Percentiles rank a stretch among this genome's conserved stretches.
phyloP scores from a whole-genome alignment of 2,888 invertebrate species.

The Troides oblongomaculatus region DNA sequence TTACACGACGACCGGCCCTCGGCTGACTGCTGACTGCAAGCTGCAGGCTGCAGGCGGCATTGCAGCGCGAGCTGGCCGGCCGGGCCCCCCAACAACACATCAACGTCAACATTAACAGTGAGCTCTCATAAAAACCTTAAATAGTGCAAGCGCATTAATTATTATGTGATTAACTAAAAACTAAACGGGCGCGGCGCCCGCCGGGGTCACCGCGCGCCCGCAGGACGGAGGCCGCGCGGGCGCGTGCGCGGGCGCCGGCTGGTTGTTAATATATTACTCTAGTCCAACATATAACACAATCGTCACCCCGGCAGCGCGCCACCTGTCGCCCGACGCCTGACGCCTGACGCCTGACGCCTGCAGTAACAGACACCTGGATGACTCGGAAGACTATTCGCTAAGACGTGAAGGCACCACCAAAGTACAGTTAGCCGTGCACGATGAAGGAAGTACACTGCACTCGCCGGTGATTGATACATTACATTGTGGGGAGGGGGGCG shows the following conservation, averaged over 20 bases:
- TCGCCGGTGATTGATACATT: not conserved
- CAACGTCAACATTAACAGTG: constrained; percentile 46
- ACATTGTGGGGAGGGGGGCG: not conserved
- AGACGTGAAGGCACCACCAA: constrained; percentile 2
- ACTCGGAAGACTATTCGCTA: constrained; percentile 15
- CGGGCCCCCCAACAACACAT: constrained; percentile 35
- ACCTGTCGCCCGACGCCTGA: not conserved
- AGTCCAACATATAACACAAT: constrained; percentile 16
- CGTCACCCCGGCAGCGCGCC: not conserved
- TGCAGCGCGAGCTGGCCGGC: constrained; percentile 33
- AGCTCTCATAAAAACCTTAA: constrained; percentile 61
- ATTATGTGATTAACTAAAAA: constrained; percentile 60
- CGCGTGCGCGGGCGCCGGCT: constrained; percentile 43
- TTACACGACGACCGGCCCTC: not conserved
- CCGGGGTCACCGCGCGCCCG: constrained; percentile 54
- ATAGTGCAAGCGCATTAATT: constrained; percentile 50
- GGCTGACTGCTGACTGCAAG: not conserved
- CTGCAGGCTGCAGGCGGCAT: constrained; percentile 10
- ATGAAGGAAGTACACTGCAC: not conserved
- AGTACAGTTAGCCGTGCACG: not conserved
- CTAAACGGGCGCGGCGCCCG: constrained; percentile 50
- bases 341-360: not conserved
- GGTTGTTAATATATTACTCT: constrained; percentile 33
- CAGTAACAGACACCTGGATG: not conserved
- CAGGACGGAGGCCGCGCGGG: constrained; percentile 40